These are phyloP conservation scores for Thyatira batis DNA, from an alignment of 2,888 invertebrate species.

Conservation along the genomic window DNA sequence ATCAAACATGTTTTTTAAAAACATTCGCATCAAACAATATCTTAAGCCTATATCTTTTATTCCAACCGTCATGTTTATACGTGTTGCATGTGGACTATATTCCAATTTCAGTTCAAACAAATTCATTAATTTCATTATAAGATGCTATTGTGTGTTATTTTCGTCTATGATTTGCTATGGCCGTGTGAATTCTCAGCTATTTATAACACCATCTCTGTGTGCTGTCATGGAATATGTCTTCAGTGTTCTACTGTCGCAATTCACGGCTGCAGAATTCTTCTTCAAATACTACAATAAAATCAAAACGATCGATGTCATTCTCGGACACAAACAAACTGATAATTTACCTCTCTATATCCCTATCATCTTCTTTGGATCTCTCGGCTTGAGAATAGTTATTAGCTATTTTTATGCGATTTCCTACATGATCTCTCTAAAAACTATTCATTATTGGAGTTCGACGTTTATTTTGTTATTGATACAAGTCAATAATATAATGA, in stretches of 20 bases:
- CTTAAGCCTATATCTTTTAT: background rate
- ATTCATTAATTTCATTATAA: background rate
- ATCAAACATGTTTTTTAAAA: too few species aligned
- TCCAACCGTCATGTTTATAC: slow-evolving; percentile 1
- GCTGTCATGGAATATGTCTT: background rate
- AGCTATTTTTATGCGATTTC: background rate
- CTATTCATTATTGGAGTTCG: background rate
- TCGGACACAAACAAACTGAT: background rate
- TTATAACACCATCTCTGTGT: background rate
- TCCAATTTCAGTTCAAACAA: slow-evolving; percentile 3
- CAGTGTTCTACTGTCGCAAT: background rate
- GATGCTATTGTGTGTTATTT: slow-evolving; percentile 1
- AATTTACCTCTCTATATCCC: background rate
- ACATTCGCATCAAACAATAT: too few species aligned
- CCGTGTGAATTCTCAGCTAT: background rate
- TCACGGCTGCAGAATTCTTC: background rate
- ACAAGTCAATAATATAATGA: background rate
- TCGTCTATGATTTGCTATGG: slow-evolving; percentile 14
- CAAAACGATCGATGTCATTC: background rate
- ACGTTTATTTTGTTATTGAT: background rate
- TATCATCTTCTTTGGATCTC: background rate
- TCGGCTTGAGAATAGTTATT: background rate
- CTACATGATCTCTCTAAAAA: background rate
- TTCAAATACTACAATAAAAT: background rate
- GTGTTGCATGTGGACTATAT: slow-evolving; percentile 4